A percentile compares a stretch with the other conserved stretches of the same genome.
Conservation (phyloP, 2,797 vertebrate genomes). For the Megaceryle alcyon region DNA sequence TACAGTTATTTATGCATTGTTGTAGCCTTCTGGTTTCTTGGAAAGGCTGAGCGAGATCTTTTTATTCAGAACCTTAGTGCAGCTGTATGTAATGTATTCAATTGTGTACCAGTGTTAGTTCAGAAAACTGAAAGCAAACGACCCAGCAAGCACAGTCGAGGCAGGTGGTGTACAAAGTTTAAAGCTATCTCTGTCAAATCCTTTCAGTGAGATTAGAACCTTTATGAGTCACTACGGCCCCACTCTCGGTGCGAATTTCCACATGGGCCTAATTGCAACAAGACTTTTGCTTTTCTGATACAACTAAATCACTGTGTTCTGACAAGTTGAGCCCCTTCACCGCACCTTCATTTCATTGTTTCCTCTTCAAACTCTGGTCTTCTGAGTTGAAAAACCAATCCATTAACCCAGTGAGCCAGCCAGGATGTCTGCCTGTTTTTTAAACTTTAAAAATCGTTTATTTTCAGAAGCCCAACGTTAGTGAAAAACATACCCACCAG, state of each 20-base stretch:
- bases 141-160: not conserved
- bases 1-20: constrained; percentile 51
- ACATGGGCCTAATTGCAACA: not conserved
- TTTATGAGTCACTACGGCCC: not conserved
- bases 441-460: constrained; percentile 71
- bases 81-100: constrained; percentile 2
- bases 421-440: constrained; percentile 31
- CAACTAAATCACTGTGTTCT: not conserved
- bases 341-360: not conserved
- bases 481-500: constrained; percentile 98
- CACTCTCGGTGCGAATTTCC: not conserved
- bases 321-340: not conserved
- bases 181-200: not conserved
- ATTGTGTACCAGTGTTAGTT: not conserved
- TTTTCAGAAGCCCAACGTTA: constrained; percentile 93
- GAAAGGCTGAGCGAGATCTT: constrained; percentile 51
- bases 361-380: constrained; percentile 13
- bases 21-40: constrained; percentile 47
- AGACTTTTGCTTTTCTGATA: constrained; percentile 5
- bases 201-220: not conserved
- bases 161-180: not conserved
- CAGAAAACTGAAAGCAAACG: not conserved
- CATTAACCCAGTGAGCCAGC: not conserved
- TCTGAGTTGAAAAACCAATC: not conserved
- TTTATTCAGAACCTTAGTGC: not conserved